These are phyloP conservation scores for Lasiommata megera DNA, from an alignment of 2,888 invertebrate species.

Conservation along the genomic window DNA sequence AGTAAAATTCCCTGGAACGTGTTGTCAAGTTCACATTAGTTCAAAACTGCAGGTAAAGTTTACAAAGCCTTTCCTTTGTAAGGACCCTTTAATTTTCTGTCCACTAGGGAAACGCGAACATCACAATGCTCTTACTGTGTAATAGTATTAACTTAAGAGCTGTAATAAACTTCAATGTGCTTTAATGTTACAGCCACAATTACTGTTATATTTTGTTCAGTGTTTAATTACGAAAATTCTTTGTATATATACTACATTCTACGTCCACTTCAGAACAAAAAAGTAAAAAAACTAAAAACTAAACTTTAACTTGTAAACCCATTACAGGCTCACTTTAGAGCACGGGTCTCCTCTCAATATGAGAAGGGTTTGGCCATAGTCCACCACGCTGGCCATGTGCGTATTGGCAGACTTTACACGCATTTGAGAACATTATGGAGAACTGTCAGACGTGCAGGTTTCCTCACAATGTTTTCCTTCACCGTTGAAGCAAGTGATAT, in stretches of 20 bases:
- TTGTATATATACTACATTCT: background rate
- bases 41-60: constrained; percentile 16
- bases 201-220: background rate
- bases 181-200: background rate
- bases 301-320: too few species aligned
- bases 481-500: too few species aligned
- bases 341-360: too few species aligned
- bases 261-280: too few species aligned
- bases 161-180: background rate
- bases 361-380: too few species aligned
- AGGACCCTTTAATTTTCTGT: constrained; percentile 11
- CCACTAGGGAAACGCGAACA: constrained; percentile 19
- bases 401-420: too few species aligned
- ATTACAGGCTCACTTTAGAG: too few species aligned
- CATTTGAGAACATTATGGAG: too few species aligned
- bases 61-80: constrained; percentile 20
- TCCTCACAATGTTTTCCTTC: too few species aligned
- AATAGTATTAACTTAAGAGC: background rate
- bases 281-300: too few species aligned
- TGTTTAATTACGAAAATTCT: background rate
- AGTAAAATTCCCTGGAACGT: background rate
- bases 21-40: background rate
- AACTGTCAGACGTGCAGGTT: too few species aligned
- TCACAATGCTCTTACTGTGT: constrained; percentile 21
- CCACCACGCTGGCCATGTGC: too few species aligned